Evolutionary conservation across 1,140 invertebrate genomes (phyloP).

Genomic region (Reticulitermes speratus): DNA sequence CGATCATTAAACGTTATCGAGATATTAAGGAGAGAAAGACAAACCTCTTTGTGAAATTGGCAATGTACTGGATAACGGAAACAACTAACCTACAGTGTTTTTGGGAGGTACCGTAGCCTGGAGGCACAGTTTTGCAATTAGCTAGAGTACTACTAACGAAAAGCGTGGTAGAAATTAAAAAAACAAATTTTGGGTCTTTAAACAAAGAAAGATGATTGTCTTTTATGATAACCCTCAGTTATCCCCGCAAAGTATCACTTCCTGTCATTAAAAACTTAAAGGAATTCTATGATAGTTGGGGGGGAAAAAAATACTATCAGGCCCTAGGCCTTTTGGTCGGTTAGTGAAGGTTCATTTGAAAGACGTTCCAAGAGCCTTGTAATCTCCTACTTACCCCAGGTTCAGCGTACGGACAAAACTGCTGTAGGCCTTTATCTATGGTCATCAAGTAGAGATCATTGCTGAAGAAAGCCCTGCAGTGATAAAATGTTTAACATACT

Average conservation of each 20-base stretch:
- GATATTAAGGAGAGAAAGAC: neutral
- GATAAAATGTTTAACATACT: neutral
- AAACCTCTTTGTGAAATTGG: neutral
- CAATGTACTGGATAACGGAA: neutral
- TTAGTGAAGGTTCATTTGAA: neutral
- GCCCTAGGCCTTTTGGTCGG: neutral
- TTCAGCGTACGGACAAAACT: neutral
- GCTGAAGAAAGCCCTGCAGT: neutral
- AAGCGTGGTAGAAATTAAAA: neutral
- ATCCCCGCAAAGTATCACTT: neutral
- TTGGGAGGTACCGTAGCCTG: too few relatives aligned
- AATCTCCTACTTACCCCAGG: neutral
- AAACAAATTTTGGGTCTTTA: conserved; percentile 13
- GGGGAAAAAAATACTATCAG: neutral
- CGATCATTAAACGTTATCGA: neutral
- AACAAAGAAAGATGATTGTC: neutral
- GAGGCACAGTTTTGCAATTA: neutral
- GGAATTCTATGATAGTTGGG: neutral
- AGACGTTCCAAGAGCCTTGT: neutral
- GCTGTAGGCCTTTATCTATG: neutral
- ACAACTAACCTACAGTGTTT: neutral
- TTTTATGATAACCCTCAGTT: neutral
- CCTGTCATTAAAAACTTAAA: neutral
- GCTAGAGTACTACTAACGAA: neutral
- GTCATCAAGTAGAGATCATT: neutral